These are phyloP conservation scores for Chaetodon trifascialis DNA, from an alignment of 2,113 vertebrate species.

Conservation along the genomic window DNA sequence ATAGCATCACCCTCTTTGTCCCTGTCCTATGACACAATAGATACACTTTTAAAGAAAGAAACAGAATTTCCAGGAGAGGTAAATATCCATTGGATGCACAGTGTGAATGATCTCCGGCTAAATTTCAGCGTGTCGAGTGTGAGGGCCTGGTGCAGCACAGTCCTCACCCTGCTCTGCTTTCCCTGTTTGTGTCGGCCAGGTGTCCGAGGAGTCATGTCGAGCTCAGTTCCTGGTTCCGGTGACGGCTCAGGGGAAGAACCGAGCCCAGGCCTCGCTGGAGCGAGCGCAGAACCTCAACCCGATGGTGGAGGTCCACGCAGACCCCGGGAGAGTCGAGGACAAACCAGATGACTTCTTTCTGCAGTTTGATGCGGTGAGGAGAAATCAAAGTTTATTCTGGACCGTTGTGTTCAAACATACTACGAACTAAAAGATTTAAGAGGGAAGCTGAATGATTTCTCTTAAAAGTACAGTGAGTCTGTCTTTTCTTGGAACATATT, in stretches of 20 bases:
- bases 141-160: not conserved
- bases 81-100: not conserved
- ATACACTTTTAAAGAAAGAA: not conserved
- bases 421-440: not conserved
- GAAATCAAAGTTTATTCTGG: not conserved
- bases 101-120: not conserved
- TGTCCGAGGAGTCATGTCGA: conserved; percentile 87
- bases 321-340: conserved; percentile 84
- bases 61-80: not conserved
- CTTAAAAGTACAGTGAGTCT: not conserved
- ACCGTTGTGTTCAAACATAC: not conserved
- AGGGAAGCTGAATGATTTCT: not conserved
- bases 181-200: conserved; percentile 76
- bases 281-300: conserved; percentile 95
- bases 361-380: conserved; percentile 91
- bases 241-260: conserved; percentile 87
- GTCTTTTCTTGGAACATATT: not conserved
- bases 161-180: not conserved
- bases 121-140: too few species aligned
- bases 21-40: not conserved
- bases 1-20: not conserved
- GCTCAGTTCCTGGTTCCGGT: conserved; percentile 93
- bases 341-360: conserved; percentile 92
- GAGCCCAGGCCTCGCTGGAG: conserved; percentile 91
- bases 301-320: conserved; percentile 94